These are phyloP conservation scores for Myotis daubentonii DNA, from an alignment of 2,797 vertebrate genomes.

Conservation along the genomic window DNA sequence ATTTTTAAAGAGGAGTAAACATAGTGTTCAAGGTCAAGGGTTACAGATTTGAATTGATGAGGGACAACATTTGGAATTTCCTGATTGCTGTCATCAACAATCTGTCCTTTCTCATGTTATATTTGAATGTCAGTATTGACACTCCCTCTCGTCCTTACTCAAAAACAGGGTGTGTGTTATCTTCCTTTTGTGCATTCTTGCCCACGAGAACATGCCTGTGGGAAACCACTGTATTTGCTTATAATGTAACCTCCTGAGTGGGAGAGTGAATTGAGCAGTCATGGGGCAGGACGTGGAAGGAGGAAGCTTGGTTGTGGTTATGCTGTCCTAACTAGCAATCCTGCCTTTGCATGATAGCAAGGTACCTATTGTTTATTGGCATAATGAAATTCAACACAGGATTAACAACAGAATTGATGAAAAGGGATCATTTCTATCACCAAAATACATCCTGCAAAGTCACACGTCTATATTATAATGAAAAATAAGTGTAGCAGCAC, in stretches of 20 bases:
- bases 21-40: not conserved
- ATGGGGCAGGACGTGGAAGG: not conserved
- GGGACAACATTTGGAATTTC: not conserved
- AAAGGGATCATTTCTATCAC: not conserved
- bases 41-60: not conserved
- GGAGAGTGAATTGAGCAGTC: not conserved
- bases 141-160: not conserved
- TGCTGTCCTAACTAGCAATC: constrained; percentile 6
- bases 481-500: not conserved
- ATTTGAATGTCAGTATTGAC: not conserved
- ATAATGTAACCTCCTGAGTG: not conserved
- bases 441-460: not conserved
- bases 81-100: not conserved
- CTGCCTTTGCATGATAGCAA: constrained; percentile 27
- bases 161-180: not conserved
- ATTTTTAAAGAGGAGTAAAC: not conserved
- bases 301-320: constrained; percentile 36
- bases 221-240: constrained; percentile 29
- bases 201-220: not conserved
- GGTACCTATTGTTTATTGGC: not conserved
- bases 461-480: not conserved
- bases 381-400: constrained; percentile 10
- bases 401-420: not conserved
- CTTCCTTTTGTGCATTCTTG: constrained; percentile 19
- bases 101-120: not conserved